Evolutionary conservation across 2,113 vertebrate species (phyloP).

Genomic region (Butorides virescens): DNA sequence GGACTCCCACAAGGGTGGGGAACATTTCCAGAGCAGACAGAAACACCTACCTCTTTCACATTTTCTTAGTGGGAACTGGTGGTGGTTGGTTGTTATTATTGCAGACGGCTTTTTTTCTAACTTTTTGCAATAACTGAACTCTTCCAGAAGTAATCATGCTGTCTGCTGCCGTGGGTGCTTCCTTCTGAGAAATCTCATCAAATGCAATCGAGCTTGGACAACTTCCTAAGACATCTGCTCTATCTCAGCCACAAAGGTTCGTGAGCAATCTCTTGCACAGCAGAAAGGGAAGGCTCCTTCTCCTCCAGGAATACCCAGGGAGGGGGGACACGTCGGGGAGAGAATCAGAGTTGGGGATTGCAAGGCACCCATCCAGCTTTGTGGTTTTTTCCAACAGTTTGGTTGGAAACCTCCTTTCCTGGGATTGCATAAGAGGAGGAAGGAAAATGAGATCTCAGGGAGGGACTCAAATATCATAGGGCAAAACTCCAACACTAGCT

Average conservation of each 20-base stretch:
- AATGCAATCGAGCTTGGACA: neutral
- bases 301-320: neutral
- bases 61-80: neutral
- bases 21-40: neutral
- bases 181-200: neutral
- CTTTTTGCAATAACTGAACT: neutral
- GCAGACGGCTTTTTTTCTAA: neutral
- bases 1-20: neutral
- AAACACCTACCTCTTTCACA: neutral
- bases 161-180: neutral
- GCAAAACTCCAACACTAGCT: neutral
- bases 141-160: neutral
- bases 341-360: neutral
- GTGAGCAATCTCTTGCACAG: neutral
- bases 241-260: neutral
- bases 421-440: neutral
- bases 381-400: neutral
- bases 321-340: accelerated
- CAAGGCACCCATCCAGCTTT: neutral
- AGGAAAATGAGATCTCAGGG: slow-evolving; percentile 30
- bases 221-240: neutral
- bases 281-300: neutral
- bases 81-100: neutral
- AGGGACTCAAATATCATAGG: neutral
- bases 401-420: neutral